phyloP scores from a whole-genome alignment of 2,888 invertebrate species.

The Leptinotarsa rubiginosa region DNA sequence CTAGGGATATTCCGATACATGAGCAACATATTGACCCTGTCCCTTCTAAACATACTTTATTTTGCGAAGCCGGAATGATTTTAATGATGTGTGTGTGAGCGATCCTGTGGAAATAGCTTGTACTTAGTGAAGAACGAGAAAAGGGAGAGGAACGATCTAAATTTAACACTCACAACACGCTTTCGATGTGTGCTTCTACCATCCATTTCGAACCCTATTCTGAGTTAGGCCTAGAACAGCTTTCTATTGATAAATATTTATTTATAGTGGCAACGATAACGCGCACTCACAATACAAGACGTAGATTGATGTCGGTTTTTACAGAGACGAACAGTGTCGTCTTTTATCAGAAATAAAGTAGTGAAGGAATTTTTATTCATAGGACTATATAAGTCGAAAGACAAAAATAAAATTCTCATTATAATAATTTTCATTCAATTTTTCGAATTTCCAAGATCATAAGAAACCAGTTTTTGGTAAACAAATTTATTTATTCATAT shows the following conservation, averaged over 20 bases:
- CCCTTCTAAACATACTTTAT: no score
- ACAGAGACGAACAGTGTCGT: neutral
- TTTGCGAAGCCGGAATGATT: neutral
- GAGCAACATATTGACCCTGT: no score
- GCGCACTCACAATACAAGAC: constrained; percentile 24
- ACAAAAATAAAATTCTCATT: neutral
- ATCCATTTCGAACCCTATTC: constrained; percentile 20
- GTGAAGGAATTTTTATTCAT: neutral
- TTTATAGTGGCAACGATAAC: constrained; percentile 27
- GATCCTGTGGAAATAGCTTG: constrained; percentile 1
- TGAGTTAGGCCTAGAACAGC: constrained; percentile 7
- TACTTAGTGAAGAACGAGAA: constrained; percentile 22
- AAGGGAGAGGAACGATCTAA: constrained; percentile 26
- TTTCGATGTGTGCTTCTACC: constrained; percentile 9
- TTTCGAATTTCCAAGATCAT: no score
- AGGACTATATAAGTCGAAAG: neutral
- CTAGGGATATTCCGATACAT: no score
- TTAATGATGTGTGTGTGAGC: constrained; percentile 14
- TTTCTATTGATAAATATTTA: constrained; percentile 27
- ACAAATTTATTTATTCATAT: no score
- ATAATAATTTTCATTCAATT: no score
- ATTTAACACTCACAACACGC: constrained; percentile 24
- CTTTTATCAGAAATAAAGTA: neutral
- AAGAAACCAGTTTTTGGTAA: no score
- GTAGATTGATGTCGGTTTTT: constrained; percentile 24